phyloP scores from a whole-genome alignment of 2,888 invertebrate genomes.

The Tipula vernalis region DNA sequence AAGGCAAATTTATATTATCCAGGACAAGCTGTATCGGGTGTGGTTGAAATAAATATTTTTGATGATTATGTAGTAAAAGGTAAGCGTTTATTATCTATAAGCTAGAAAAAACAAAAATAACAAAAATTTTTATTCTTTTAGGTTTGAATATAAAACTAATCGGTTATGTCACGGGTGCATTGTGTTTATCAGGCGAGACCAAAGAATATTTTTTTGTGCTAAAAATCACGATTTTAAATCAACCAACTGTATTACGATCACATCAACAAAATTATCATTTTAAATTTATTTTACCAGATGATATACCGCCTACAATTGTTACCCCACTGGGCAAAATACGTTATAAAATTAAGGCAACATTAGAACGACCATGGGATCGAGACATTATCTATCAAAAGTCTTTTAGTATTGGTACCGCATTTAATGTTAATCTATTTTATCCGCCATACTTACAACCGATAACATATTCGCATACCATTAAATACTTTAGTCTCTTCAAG shows the following conservation, averaged over 20 bases:
- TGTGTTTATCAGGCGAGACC: background rate
- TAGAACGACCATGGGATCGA: background rate
- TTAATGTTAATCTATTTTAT: background rate
- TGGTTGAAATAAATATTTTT: background rate
- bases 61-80: background rate
- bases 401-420: background rate
- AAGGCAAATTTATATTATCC: background rate
- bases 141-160: background rate
- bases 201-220: background rate
- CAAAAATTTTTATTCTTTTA: background rate
- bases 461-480: background rate
- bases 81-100: background rate
- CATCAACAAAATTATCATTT: background rate
- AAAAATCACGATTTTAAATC: background rate
- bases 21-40: background rate
- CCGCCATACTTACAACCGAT: background rate
- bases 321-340: background rate
- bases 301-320: background rate
- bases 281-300: background rate
- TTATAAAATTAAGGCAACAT: background rate
- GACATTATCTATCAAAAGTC: background rate
- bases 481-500: background rate
- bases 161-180: background rate
- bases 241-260: background rate
- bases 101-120: no score